Conservation (phyloP, 2,113 vertebrate species). For the Nerophis ophidion region DNA sequence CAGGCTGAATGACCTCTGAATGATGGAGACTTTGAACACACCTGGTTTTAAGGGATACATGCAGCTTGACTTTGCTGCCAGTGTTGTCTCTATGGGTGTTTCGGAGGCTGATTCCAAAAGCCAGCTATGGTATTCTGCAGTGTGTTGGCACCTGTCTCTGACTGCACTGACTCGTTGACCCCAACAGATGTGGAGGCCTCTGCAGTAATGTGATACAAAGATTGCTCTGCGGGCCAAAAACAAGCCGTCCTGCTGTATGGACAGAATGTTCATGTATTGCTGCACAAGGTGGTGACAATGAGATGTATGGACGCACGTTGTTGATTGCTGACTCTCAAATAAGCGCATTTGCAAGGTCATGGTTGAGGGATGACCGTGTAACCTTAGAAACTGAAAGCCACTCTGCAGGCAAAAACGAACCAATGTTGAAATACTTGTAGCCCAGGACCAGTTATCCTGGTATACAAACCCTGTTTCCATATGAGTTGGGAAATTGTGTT, state of each 20-base stretch:
- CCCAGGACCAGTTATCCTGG: too few species aligned
- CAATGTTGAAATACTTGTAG: background rate
- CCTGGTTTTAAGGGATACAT: background rate
- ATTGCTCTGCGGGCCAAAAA: slow-evolving; percentile 29
- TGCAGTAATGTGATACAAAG: slow-evolving; percentile 42
- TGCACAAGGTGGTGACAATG: slow-evolving; percentile 32
- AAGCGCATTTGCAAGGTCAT: slow-evolving; percentile 20
- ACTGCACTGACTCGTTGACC: slow-evolving; percentile 8
- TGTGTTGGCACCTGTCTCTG: slow-evolving; percentile 13
- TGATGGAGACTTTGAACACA: too few species aligned
- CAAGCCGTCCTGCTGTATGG: slow-evolving; percentile 17
- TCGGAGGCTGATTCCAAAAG: slow-evolving; percentile 4
- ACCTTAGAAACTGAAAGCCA: slow-evolving; percentile 12
- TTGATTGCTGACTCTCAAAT: slow-evolving; percentile 23
- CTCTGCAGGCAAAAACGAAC: slow-evolving; percentile 10
- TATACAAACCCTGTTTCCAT: too few species aligned
- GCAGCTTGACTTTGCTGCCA: background rate
- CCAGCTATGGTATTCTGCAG: background rate
- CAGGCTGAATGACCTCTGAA: too few species aligned
- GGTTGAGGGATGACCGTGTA: slow-evolving; percentile 19
- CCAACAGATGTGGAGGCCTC: slow-evolving; percentile 8
- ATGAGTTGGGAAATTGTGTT: too few species aligned
- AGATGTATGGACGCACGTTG: slow-evolving; percentile 5
- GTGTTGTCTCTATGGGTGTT: background rate
- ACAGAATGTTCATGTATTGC: slow-evolving; percentile 24